Conservation (phyloP, 2,888 invertebrate species). For the Aproaerema taeniolella region DNA sequence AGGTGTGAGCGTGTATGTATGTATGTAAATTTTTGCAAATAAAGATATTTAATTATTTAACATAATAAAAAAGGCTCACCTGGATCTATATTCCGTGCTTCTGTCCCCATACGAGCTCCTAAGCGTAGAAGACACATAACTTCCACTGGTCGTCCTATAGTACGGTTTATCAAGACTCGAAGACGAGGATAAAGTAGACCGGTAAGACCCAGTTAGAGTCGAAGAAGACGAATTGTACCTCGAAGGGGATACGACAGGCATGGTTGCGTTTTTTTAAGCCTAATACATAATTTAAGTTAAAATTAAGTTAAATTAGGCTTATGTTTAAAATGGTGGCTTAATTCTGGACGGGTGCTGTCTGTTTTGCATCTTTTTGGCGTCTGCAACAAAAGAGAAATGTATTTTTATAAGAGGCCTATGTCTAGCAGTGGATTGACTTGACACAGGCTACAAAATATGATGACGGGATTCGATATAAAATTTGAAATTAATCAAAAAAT, state of each 20-base stretch:
- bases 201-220: slow-evolving; percentile 66
- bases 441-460: too few relatives aligned
- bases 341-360: slow-evolving; percentile 54
- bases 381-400: slow-evolving; percentile 1
- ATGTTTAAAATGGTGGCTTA: slow-evolving; percentile 30
- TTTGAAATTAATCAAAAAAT: too few relatives aligned
- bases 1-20: too few relatives aligned
- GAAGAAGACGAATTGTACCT: slow-evolving; percentile 61
- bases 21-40: too few relatives aligned
- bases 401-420: too few relatives aligned
- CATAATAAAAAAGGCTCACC: too few relatives aligned
- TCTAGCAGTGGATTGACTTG: too few relatives aligned
- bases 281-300: too few relatives aligned
- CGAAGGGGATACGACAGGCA: slow-evolving; percentile 79
- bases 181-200: slow-evolving; percentile 62
- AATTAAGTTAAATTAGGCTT: too few relatives aligned
- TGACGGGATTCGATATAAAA: too few relatives aligned
- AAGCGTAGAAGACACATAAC: slow-evolving; percentile 53
- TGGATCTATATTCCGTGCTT: slow-evolving; percentile 52
- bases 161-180: slow-evolving; percentile 75
- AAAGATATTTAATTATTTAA: too few relatives aligned
- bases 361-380: slow-evolving; percentile 44
- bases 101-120: slow-evolving; percentile 49
- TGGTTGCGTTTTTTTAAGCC: slow-evolving; percentile 26
- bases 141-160: slow-evolving; percentile 62